A percentile compares a stretch with the other conserved stretches of the same genome.
Conservation (phyloP, 2,113 vertebrate genomes). For the Craseonycteris thonglongyai region DNA sequence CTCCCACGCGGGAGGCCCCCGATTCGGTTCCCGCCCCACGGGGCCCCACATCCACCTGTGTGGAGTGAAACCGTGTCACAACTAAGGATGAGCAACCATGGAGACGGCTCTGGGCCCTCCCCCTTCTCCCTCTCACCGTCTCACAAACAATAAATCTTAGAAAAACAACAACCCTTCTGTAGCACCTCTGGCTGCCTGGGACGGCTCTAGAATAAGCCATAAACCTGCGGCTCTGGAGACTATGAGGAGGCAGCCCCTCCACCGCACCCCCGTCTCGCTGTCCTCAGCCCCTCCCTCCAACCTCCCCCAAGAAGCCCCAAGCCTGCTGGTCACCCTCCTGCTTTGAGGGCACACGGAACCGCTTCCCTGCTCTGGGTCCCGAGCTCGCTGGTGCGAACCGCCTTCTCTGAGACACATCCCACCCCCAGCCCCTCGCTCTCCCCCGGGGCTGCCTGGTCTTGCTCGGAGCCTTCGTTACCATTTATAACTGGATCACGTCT, state of each 20-base stretch:
- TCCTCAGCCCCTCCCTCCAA: fast-evolving
- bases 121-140: too few relatives aligned
- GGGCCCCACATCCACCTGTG: too few relatives aligned
- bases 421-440: neutral
- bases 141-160: too few relatives aligned
- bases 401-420: neutral
- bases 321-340: neutral
- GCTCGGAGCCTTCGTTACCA: neutral
- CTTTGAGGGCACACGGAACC: neutral
- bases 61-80: too few relatives aligned
- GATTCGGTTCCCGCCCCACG: too few relatives aligned
- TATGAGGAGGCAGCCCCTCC: too few relatives aligned
- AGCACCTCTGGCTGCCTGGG: neutral
- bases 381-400: too few relatives aligned
- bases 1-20: too few relatives aligned
- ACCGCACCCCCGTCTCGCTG: neutral
- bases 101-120: too few relatives aligned
- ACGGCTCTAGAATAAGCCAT: too few relatives aligned
- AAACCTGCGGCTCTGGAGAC: neutral
- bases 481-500: neutral
- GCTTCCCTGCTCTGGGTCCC: neutral
- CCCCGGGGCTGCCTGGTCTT: neutral
- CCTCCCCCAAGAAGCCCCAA: neutral
- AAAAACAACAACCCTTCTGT: neutral
- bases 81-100: too few relatives aligned